Conservation (phyloP, 1,140 invertebrate genomes). For the Lineus longissimus region DNA sequence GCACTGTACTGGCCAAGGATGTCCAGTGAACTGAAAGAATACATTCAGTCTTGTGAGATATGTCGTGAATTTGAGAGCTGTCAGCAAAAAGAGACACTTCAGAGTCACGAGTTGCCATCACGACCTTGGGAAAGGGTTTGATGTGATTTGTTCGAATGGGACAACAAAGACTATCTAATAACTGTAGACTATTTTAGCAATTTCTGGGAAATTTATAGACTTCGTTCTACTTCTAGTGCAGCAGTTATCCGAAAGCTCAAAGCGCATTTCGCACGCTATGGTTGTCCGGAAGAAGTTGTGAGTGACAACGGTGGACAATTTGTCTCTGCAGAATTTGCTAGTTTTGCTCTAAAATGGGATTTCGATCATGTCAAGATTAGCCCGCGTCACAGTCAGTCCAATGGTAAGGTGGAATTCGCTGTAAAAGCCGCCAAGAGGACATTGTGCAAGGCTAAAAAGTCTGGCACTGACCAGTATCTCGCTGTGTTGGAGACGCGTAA, state of each 20-base stretch:
- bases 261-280: conserved; percentile 12
- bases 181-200: conserved; percentile 24
- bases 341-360: conserved; percentile 9
- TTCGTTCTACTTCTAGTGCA: conserved; percentile 4
- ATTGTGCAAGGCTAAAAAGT: conserved; percentile 2
- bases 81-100: conserved; percentile 16
- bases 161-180: conserved; percentile 21
- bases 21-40: conserved; percentile 9
- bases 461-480: conserved; percentile 4
- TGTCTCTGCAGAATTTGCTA: conserved; percentile 12
- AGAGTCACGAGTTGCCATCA: conserved; percentile 11
- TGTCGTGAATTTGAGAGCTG: conserved; percentile 17
- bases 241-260: conserved; percentile 8
- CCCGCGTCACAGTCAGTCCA: conserved; percentile 6
- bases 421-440: conserved; percentile 18
- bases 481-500: conserved; percentile 16
- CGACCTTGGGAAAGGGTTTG: conserved; percentile 15
- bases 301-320: conserved; percentile 20
- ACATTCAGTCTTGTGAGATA: conserved; percentile 2
- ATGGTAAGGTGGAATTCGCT: conserved; percentile 18
- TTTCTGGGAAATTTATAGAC: conserved; percentile 18
- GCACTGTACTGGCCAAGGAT: conserved; percentile 17
- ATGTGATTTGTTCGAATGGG: conserved; percentile 21
- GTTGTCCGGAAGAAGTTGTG: conserved; percentile 8
- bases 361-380: conserved; percentile 8